Conservation (phyloP, 2,113 vertebrate genomes). For the Leiothrix lutea region DNA sequence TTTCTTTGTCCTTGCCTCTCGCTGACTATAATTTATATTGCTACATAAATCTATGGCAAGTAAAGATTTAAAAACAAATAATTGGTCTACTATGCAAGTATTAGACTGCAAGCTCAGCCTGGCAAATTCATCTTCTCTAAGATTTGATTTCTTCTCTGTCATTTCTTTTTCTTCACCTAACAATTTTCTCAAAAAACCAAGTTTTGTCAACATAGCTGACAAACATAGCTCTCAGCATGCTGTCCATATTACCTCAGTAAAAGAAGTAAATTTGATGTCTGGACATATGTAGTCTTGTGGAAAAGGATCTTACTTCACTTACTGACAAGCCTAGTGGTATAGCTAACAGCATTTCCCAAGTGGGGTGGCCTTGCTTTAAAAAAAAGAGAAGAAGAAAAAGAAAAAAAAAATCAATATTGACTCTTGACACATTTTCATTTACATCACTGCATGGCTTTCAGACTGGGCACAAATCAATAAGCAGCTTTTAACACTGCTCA, state of each 20-base stretch:
- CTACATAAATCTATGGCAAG: neutral
- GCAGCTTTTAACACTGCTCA: conserved; percentile 79
- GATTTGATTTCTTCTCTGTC: conserved; percentile 26
- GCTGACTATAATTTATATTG: neutral
- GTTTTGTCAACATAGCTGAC: neutral
- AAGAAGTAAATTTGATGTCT: conserved; percentile 70
- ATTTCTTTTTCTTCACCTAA: conserved; percentile 11
- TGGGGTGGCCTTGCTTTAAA: conserved; percentile 60
- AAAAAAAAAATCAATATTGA: conserved; percentile 79
- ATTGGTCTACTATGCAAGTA: neutral
- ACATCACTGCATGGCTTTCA: conserved; percentile 79
- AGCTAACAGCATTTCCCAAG: conserved; percentile 75
- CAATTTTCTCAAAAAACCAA: conserved; percentile 30
- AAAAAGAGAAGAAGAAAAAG: conserved; percentile 43
- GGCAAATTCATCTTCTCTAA: conserved; percentile 31
- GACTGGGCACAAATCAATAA: conserved; percentile 79
- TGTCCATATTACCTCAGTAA: conserved; percentile 22
- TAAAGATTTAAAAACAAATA: neutral
- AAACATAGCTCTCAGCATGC: neutral
- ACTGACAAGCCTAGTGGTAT: conserved; percentile 63
- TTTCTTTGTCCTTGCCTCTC: neutral
- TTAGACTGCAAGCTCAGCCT: neutral
- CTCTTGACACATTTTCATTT: conserved; percentile 87
- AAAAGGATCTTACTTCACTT: conserved; percentile 72
- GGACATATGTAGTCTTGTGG: conserved; percentile 74